phyloP scores from a whole-genome alignment of 2,797 vertebrate species.

The Alauda arvensis region DNA sequence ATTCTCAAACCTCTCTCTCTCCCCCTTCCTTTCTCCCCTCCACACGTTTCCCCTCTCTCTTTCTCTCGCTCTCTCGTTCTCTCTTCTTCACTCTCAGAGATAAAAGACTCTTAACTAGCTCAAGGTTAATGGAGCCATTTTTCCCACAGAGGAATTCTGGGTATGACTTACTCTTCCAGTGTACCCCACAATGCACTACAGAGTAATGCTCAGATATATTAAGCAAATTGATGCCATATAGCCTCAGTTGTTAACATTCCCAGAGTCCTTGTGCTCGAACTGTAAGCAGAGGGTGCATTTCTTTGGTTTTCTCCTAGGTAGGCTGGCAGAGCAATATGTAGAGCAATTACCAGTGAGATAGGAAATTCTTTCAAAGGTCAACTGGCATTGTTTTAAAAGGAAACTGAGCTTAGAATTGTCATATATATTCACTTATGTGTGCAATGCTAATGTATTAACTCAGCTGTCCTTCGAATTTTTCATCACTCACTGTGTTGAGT shows the following conservation, averaged over 20 bases:
- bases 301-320: constrained; percentile 89
- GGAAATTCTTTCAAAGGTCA: constrained; percentile 68
- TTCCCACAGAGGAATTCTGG: constrained; percentile 91
- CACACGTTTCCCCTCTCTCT: constrained; percentile 75
- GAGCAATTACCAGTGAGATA: constrained; percentile 67
- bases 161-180: constrained; percentile 83
- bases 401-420: constrained; percentile 70
- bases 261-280: constrained; percentile 91
- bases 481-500: constrained; percentile 52
- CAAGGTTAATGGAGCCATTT: constrained; percentile 98
- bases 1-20: constrained; percentile 84
- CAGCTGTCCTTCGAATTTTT: constrained; percentile 67
- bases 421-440: constrained; percentile 67
- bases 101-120: constrained; percentile 98
- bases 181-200: constrained; percentile 76
- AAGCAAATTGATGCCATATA: constrained; percentile 80
- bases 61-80: constrained; percentile 72
- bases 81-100: constrained; percentile 94
- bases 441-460: constrained; percentile 73
- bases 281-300: constrained; percentile 98
- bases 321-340: constrained; percentile 66
- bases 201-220: constrained; percentile 85
- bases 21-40: constrained; percentile 77
- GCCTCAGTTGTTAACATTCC: constrained; percentile 91
- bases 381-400: constrained; percentile 58